These are phyloP conservation scores for Drosophila rhopaloa DNA, from an alignment of 1,140 invertebrate genomes.

Conservation along the genomic window DNA sequence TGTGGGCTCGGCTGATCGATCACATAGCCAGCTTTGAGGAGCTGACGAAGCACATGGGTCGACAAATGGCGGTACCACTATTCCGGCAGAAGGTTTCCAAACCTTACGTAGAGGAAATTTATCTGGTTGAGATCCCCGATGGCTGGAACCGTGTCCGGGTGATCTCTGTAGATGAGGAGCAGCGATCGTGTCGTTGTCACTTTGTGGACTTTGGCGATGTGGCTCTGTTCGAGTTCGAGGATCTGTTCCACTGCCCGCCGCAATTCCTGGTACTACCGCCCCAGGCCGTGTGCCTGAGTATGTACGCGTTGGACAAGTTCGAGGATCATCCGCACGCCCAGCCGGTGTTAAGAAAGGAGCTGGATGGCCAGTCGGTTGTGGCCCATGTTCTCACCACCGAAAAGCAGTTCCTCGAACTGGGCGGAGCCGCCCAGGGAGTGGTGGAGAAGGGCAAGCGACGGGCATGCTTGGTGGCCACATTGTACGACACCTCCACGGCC, in stretches of 20 bases:
- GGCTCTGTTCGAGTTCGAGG: conserved; percentile 50
- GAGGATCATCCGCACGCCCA: conserved; percentile 75
- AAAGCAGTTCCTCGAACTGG: conserved; percentile 47
- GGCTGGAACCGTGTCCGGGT: conserved; percentile 81
- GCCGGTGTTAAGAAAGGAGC: conserved; percentile 48
- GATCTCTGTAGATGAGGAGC: conserved; percentile 50
- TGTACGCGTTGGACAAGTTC: conserved; percentile 83
- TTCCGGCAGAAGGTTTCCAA: conserved; percentile 21
- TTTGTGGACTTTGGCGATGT: conserved; percentile 81
- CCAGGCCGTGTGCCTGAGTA: conserved; percentile 75
- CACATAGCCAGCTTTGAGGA: conserved; percentile 68
- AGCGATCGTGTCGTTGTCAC: conserved; percentile 65
- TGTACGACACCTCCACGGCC: conserved; percentile 79
- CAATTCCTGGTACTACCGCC: conserved; percentile 68
- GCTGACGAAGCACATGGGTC: conserved; percentile 66
- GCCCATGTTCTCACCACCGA: conserved; percentile 72
- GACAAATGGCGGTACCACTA: conserved; percentile 46
- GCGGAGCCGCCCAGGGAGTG: conserved; percentile 46
- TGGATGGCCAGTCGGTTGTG: conserved; percentile 70
- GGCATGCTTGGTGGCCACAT: conserved; percentile 71
- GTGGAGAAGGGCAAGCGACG: conserved; percentile 16
- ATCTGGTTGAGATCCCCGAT: conserved; percentile 68
- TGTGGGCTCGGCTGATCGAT: conserved; percentile 79
- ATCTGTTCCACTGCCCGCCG: conserved; percentile 57
- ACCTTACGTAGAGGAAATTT: conserved; percentile 44